Conservation (phyloP, 2,888 invertebrate genomes). For the Carpatolechia fugitivella region DNA sequence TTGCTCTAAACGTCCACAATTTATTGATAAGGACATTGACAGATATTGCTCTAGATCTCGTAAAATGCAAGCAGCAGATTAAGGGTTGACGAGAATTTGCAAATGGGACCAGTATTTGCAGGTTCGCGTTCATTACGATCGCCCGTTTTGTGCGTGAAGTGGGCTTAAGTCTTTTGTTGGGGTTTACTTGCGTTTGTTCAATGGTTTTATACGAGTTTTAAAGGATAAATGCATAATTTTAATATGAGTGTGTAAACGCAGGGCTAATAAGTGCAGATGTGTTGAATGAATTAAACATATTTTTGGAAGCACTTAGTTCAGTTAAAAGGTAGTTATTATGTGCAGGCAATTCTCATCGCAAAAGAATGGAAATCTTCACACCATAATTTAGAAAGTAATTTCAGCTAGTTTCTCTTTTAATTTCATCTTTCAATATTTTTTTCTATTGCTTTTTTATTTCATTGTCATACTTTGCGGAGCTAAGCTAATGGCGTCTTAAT, state of each 20-base stretch:
- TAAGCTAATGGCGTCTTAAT: constrained; percentile 58
- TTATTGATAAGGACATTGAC: constrained; percentile 79
- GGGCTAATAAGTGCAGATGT: neutral
- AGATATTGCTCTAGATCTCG: constrained; percentile 73
- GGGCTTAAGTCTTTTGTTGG: constrained; percentile 7
- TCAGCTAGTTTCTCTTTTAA: too few species aligned
- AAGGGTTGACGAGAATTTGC: constrained; percentile 69
- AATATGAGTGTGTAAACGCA: neutral
- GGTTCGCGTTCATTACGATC: constrained; percentile 57
- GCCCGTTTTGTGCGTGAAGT: constrained; percentile 1
- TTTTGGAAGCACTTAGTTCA: too few species aligned
- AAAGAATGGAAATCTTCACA: too few species aligned
- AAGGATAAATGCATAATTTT: neutral
- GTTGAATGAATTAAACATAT: too few species aligned
- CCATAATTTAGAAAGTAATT: too few species aligned
- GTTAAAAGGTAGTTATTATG: too few species aligned
- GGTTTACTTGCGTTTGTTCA: neutral
- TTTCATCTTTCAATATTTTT: too few species aligned
- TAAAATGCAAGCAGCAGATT: constrained; percentile 75
- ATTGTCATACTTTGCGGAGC: neutral
- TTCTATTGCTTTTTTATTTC: neutral
- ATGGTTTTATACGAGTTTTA: neutral
- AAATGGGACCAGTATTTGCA: constrained; percentile 67
- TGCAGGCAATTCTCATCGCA: too few species aligned
- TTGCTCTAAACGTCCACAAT: constrained; percentile 70